phyloP scores from a whole-genome alignment of 35 echinoderm and acorn worm species.

The Anneissia japonica region DNA sequence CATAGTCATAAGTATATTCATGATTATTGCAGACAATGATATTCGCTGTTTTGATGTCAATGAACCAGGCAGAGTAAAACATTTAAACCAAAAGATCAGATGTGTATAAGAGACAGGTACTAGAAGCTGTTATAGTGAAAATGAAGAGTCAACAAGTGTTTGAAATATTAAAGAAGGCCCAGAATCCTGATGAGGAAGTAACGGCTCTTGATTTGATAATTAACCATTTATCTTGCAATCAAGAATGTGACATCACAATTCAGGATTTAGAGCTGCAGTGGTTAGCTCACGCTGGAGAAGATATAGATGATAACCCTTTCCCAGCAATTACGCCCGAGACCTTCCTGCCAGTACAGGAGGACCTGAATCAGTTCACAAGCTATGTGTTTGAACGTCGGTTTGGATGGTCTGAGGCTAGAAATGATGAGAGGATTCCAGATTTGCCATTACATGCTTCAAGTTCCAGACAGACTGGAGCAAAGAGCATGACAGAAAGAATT shows the following conservation, averaged over 20 bases:
- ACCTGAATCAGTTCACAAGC: constrained; percentile 72
- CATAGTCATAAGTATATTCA: no score
- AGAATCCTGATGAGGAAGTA: background rate
- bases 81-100: no score
- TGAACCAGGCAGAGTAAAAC: no score
- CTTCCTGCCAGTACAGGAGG: constrained; percentile 35
- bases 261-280: constrained; percentile 79
- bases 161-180: background rate
- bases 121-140: no score
- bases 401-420: constrained; percentile 77
- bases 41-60: no score
- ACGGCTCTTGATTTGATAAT: background rate
- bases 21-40: no score
- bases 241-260: background rate
- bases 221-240: background rate
- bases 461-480: background rate
- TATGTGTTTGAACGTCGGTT: constrained; percentile 88
- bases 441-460: background rate
- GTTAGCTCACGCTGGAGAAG: constrained; percentile 57
- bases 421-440: background rate
- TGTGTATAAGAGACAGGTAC: no score
- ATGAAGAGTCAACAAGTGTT: constrained; percentile 2
- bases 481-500: background rate
- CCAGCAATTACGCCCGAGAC: constrained; percentile 41
- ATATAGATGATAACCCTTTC: constrained; percentile 64